These are phyloP conservation scores for Stenodema calcarata DNA, from an alignment of 2,888 invertebrate genomes.

Conservation along the genomic window DNA sequence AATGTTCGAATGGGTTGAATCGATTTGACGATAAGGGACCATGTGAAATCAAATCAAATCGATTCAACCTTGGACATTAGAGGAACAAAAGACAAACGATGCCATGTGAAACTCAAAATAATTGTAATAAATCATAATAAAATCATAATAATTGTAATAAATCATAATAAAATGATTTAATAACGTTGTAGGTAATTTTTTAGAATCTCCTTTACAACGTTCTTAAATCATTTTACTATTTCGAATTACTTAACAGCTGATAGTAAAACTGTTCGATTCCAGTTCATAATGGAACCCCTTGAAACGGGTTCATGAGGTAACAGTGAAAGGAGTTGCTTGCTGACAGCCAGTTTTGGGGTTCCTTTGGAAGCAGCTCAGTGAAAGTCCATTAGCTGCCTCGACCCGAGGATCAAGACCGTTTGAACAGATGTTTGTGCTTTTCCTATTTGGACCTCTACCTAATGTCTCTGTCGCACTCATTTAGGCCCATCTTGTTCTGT, in stretches of 20 bases:
- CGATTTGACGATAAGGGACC: no score
- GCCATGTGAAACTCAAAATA: no score
- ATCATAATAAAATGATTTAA: no score
- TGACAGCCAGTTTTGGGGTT: background rate
- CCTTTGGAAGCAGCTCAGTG: background rate
- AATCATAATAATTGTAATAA: no score
- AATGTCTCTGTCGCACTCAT: background rate
- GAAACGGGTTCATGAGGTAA: background rate
- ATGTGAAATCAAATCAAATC: no score
- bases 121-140: no score
- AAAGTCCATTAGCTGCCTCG: conserved; percentile 23
- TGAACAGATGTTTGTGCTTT: background rate
- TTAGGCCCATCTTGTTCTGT: background rate
- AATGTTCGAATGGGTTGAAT: no score
- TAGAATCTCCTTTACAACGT: background rate
- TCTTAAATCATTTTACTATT: no score
- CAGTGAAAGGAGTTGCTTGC: background rate
- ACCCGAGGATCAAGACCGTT: background rate
- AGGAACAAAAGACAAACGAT: no score
- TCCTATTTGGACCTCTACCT: background rate
- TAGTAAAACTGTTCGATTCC: no score
- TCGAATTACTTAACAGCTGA: background rate
- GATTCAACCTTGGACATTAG: no score
- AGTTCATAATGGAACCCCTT: background rate
- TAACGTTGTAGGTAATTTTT: no score